A percentile compares a stretch with the other conserved stretches of the same genome.
Evolutionary conservation across 2,113 vertebrate species (phyloP).

Genomic region (Hemicordylus capensis): DNA sequence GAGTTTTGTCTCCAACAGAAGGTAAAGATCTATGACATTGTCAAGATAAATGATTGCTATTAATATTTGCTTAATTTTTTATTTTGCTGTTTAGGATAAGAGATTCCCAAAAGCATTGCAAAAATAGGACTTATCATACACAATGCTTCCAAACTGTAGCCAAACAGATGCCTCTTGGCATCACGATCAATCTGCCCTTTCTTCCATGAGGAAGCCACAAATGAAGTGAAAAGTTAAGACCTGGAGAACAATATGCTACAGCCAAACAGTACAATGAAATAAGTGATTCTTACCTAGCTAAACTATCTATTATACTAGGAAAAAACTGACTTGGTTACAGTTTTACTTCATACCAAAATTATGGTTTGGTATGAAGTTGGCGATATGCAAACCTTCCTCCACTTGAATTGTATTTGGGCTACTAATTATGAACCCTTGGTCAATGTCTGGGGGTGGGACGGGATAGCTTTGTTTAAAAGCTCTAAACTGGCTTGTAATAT

Average conservation of each 20-base stretch:
- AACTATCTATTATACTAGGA: not conserved
- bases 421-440: not conserved
- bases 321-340: not conserved
- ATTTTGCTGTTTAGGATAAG: constrained; percentile 8
- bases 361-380: not conserved
- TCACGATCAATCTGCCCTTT: not conserved
- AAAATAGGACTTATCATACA: not conserved
- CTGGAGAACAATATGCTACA: not conserved
- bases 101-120: constrained; percentile 21
- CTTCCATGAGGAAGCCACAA: constrained; percentile 3
- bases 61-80: constrained; percentile 25
- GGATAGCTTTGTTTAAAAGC: not conserved
- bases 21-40: not conserved
- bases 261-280: not conserved
- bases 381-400: not conserved
- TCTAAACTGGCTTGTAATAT: not conserved
- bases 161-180: not conserved
- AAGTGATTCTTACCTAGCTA: not conserved
- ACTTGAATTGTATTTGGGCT: not conserved
- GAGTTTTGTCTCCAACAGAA: not conserved
- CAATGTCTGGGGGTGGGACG: not conserved
- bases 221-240: constrained; percentile 23
- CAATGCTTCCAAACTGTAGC: not conserved
- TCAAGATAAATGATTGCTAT: constrained; percentile 38
- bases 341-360: not conserved